Evolutionary conservation across 2,113 vertebrate genomes (phyloP), one percentile per base, ranked within the genome.

Genomic region (Lepidothrix coronata): DNA sequence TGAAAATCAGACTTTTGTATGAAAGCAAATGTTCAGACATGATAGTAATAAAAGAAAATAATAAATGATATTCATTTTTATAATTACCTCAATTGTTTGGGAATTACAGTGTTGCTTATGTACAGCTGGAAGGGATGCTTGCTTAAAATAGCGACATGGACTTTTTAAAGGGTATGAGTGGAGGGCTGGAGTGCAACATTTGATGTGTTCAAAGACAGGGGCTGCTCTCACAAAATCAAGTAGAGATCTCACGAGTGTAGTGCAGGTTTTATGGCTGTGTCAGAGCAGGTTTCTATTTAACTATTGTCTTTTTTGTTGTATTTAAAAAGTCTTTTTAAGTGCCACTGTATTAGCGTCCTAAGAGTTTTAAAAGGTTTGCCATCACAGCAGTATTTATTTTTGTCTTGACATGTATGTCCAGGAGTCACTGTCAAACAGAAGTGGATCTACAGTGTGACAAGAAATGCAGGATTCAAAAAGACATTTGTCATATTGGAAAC

Each of bases 31-130:
- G 87, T 96, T 97, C 80, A 83, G 93, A 89, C 75, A 39, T 96
- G 95, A 87, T 93, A 95, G 97, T 97, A 97, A 97, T 97, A 97
- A 98, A 97, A 97, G 30, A 76, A 89, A 88, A 88, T 90, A 98
- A 98, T 98, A 97, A 98, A 98, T 98, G 95, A 97, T 98, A 96
- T 94, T 97, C 95, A 97, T 97, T 97, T 98, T 97, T 97, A 97
- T 91, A 97, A 93, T 96, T 96, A 97, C 97, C 97, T 98, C 96
- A 94, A 30, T 97, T 98, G 89, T 98, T 96, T 97, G 97, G 93
- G 96, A 91, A 95, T 95, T 75, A 57, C 85, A 83, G 80, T 70
- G 41, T 94, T 91, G 72, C 61, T 86, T 72, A 63, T 87, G 59
- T 91, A 87, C 58, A 84, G 89, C 55, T 85, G 44, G 74, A 92